These are phyloP conservation scores for Paraescarpia echinospica DNA, from an alignment of 1,140 invertebrate species.

Conservation along the genomic window DNA sequence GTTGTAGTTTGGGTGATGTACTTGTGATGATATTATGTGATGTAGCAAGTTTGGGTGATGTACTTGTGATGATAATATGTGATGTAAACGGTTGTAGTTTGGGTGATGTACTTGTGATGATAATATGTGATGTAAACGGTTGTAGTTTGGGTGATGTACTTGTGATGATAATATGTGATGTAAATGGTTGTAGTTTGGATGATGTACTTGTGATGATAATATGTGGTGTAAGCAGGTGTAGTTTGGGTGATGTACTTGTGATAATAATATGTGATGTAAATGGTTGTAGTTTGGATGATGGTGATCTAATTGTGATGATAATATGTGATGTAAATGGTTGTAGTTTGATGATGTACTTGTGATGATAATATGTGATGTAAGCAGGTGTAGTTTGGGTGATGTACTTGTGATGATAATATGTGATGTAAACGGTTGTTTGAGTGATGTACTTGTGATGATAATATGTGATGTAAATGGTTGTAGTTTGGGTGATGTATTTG, in stretches of 20 bases:
- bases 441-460: constrained; percentile 57
- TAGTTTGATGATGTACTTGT: constrained; percentile 62
- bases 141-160: constrained; percentile 61
- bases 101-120: constrained; percentile 60
- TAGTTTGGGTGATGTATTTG: constrained; percentile 60
- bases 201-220: constrained; percentile 22
- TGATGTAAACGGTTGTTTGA: constrained; percentile 48
- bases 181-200: too few species aligned
- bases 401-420: constrained; percentile 32
- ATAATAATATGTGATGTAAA: constrained; percentile 52
- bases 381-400: too few species aligned
- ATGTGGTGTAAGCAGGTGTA: constrained; percentile 33
- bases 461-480: constrained; percentile 35
- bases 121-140: constrained; percentile 42
- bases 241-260: constrained; percentile 57
- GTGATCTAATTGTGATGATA: constrained; percentile 61
- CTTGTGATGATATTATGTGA: constrained; percentile 31
- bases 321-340: constrained; percentile 35
- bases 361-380: too few species aligned
- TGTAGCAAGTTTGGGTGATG: constrained; percentile 56
- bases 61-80: constrained; percentile 53
- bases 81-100: constrained; percentile 41
- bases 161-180: constrained; percentile 59
- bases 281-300: constrained; percentile 56
- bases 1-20: too few species aligned